Evolutionary conservation across 2,113 vertebrate genomes (phyloP).

Genomic region (Oreotrochilus melanogaster): DNA sequence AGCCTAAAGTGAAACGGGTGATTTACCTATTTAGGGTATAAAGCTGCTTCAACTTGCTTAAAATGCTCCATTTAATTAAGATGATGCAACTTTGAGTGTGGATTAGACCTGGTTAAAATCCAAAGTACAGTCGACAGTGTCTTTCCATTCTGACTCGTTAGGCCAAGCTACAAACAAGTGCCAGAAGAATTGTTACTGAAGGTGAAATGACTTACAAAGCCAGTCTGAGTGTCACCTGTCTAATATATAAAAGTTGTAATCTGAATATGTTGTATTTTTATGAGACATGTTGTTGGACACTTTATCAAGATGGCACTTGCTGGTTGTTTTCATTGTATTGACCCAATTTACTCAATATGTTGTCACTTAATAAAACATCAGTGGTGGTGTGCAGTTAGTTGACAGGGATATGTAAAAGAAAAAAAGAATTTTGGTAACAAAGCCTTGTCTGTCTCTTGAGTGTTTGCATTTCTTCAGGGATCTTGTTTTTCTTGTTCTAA

Average conservation of each 20-base stretch:
- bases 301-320: neutral
- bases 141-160: neutral
- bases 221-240: neutral
- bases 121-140: neutral
- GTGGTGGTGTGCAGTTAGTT: neutral
- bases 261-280: neutral
- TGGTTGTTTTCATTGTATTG: neutral
- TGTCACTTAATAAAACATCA: neutral
- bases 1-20: neutral
- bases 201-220: neutral
- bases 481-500: neutral
- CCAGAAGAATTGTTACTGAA: neutral
- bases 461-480: neutral
- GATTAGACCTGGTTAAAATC: neutral
- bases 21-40: neutral
- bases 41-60: neutral
- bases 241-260: neutral
- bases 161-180: neutral
- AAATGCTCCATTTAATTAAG: neutral
- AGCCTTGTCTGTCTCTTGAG: neutral
- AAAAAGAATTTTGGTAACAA: neutral
- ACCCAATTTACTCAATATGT: neutral
- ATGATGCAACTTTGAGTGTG: neutral
- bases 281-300: neutral
- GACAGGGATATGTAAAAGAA: neutral